Evolutionary conservation across 2,113 vertebrate species (phyloP).

Genomic region (Carassius carassius): DNA sequence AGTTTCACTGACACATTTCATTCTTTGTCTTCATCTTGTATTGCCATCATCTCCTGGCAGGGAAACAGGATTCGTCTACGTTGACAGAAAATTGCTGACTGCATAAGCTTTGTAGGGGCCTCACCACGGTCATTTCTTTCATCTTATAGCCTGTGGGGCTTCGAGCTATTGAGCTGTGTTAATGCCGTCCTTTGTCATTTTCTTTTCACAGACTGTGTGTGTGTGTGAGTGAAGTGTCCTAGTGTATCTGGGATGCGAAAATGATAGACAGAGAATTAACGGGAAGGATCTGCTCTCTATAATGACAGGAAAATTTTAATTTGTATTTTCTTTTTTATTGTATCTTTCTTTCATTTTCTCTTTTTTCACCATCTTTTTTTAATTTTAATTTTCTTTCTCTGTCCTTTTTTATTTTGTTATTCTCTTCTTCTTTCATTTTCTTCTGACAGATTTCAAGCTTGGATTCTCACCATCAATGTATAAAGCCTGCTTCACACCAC

Average conservation of each 20-base stretch:
- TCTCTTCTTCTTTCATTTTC: neutral
- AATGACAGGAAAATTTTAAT: neutral
- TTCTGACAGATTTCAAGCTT: neutral
- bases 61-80: slow-evolving; percentile 34
- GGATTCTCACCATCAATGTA: neutral
- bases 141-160: slow-evolving; percentile 41
- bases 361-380: neutral
- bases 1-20: slow-evolving; percentile 36
- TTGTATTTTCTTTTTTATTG: neutral
- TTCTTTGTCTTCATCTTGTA: slow-evolving; percentile 30
- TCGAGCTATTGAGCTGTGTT: slow-evolving; percentile 22
- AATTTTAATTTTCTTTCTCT: no score
- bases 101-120: slow-evolving; percentile 12
- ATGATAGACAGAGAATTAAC: neutral
- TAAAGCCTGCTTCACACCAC: slow-evolving; percentile 3
- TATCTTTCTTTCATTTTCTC: neutral
- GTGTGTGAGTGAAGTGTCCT: neutral
- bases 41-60: slow-evolving; percentile 30
- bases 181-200: slow-evolving; percentile 29
- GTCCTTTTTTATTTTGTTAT: no score
- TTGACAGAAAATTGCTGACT: slow-evolving; percentile 48
- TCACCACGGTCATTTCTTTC: slow-evolving; percentile 37
- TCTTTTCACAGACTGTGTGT: neutral
- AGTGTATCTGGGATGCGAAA: neutral
- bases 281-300: neutral